Percentiles rank a stretch among this genome's conserved stretches.
Conservation (phyloP, 1,140 invertebrate species). For the Hyles vespertilio region DNA sequence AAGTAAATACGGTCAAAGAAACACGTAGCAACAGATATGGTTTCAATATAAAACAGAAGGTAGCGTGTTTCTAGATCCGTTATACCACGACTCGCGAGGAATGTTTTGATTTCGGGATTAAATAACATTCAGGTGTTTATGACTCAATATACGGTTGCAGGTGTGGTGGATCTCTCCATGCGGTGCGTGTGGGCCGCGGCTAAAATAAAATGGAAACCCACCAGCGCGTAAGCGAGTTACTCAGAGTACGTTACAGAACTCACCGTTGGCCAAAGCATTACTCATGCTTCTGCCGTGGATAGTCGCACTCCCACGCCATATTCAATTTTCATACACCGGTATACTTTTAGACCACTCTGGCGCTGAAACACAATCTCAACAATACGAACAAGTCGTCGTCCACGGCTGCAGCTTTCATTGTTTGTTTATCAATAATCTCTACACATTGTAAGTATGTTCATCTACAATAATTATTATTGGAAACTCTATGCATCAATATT, state of each 20-base stretch:
- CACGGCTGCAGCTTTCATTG: no score
- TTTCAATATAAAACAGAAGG: slow-evolving; percentile 6
- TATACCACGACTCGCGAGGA: slow-evolving; percentile 13
- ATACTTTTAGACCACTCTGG: slow-evolving; percentile 41
- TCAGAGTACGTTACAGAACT: slow-evolving; percentile 38
- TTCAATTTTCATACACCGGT: slow-evolving; percentile 53
- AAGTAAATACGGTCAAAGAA: not conserved
- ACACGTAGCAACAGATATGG: not conserved
- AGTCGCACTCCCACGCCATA: slow-evolving; percentile 53
- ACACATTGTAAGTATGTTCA: no score
- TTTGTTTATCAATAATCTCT: no score
- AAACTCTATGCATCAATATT: no score
- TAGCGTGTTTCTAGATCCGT: slow-evolving; percentile 1
- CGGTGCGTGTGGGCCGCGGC: slow-evolving; percentile 46
- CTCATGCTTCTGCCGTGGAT: slow-evolving; percentile 51
- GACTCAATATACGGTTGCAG: slow-evolving; percentile 46
- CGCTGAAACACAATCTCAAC: slow-evolving; percentile 33
- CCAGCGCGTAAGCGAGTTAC: slow-evolving; percentile 34
- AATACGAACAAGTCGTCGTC: slow-evolving; percentile 14
- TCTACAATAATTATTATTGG: no score
- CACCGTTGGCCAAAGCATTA: slow-evolving; percentile 42
- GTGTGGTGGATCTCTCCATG: slow-evolving; percentile 56
- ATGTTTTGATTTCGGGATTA: slow-evolving; percentile 47
- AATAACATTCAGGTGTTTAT: slow-evolving; percentile 68
- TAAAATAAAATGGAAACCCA: slow-evolving; percentile 62